These are phyloP conservation scores for Saimiri boliviensis DNA, from an alignment of 2,113 vertebrate species.

Conservation along the genomic window DNA sequence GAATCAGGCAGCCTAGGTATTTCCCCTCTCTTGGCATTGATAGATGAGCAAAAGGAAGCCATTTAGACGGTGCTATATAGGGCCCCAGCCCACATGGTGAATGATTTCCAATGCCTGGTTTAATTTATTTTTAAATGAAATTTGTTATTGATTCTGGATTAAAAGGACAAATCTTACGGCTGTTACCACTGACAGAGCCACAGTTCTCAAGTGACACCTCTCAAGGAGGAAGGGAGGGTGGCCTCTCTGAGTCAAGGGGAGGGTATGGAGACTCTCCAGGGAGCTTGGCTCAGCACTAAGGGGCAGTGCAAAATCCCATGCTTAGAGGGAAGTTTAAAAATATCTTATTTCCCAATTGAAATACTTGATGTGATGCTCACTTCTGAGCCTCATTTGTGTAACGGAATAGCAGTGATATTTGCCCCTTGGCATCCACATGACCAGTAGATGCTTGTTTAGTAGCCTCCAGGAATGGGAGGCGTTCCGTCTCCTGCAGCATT, in stretches of 20 bases:
- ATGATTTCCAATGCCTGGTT: conserved; percentile 84
- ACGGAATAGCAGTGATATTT: conserved; percentile 42
- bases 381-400: conserved; percentile 22
- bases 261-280: background rate
- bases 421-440: background rate
- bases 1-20: conserved; percentile 75
- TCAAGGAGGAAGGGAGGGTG: background rate
- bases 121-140: conserved; percentile 87
- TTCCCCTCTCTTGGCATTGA: conserved; percentile 76
- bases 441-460: conserved; percentile 16
- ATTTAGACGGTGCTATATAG: conserved; percentile 74
- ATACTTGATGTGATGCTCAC: background rate
- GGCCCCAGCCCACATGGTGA: conserved; percentile 73
- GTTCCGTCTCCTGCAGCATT: background rate
- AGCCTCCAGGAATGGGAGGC: conserved; percentile 23
- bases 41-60: conserved; percentile 80
- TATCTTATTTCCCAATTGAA: background rate
- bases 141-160: conserved; percentile 86
- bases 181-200: conserved; percentile 77
- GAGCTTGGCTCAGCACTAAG: background rate
- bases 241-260: conserved; percentile 30
- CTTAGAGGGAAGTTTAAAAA: background rate
- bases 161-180: conserved; percentile 83
- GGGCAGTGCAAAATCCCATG: background rate
- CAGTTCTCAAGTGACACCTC: conserved; percentile 70